Percentiles rank a stretch among this genome's conserved stretches.
These are phyloP conservation scores for Dolichotis patagonum DNA, from an alignment of 2,113 vertebrate genomes.

Conservation along the genomic window DNA sequence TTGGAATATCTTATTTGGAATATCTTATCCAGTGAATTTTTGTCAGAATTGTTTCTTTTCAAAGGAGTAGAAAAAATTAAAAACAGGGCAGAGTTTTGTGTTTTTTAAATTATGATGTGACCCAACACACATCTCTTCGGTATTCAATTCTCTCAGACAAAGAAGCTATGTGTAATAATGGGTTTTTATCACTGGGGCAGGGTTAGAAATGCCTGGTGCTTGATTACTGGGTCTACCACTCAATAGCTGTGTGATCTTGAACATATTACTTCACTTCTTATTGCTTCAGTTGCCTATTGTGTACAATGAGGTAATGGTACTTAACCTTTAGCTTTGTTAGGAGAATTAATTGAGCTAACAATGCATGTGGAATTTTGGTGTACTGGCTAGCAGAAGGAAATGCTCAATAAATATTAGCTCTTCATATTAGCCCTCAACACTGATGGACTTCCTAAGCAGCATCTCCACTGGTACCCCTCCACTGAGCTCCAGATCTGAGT, in stretches of 20 bases:
- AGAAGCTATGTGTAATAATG: neutral
- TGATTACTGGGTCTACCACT: neutral
- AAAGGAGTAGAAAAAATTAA: constrained; percentile 30
- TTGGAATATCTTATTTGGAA: constrained; percentile 75
- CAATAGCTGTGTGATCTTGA: neutral
- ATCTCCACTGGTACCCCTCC: neutral
- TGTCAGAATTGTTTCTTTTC: constrained; percentile 74
- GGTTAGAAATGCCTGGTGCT: neutral
- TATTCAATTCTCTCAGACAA: neutral
- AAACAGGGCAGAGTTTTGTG: neutral
- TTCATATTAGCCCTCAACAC: no score
- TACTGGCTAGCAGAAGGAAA: neutral
- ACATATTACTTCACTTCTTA: neutral
- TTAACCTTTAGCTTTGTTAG: neutral
- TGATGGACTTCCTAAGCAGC: neutral
- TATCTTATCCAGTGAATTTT: constrained; percentile 74
- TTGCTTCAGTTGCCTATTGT: neutral
- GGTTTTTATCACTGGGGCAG: neutral
- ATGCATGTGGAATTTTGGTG: neutral
- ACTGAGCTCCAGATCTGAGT: neutral
- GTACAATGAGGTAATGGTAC: neutral
- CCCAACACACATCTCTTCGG: neutral
- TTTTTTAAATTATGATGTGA: neutral
- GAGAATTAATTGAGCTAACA: neutral
- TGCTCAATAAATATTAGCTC: neutral